Base-by-base conservation (phyloP, 2,888 invertebrate species). In the Phlogophora meticulosa region DNA sequence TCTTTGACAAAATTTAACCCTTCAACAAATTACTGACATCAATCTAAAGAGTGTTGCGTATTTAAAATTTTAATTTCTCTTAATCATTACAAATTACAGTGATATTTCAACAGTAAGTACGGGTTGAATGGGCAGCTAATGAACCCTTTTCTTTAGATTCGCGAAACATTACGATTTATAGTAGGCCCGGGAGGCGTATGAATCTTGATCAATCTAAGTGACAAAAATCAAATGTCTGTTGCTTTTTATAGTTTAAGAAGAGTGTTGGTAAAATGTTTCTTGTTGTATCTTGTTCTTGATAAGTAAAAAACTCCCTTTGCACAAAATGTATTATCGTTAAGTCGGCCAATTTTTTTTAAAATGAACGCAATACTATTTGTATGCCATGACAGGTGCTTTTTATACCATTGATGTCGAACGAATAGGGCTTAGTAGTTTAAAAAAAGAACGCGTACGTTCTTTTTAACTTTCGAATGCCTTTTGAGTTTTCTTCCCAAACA, bases 41-140 rank as follows among this genome's bases (percentile, higher is more conserved):
- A 17, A 60, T 52, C 15, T n/a, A 9, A 56, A 49, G 36, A 63
- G 4, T 59, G 32, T 49, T 36, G 24, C 20, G 17, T 43, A 60
- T 66, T 65, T 51, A 63, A 59, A 68, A 40, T 46, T 45, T 55
- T 68, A 68, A 72, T 70, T 53, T 32, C 42, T 28, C 53, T 11
- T 71, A 77, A 81, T 72, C 51, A 42, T 78, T 72, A 74, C 59
- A 76, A 78, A 82, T 80, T 57, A 36, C 59, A 4, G 22, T 52
- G 34, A 74, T 78, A 56, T 73, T 80, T 74, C 62, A 68, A 22
- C 49, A 36, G 24, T 63, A 69, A 77, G 67, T 77, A 58, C 34
- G 38, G 70, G 58, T 63, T 62, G 76, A 76, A 76, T 73, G 75
- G 70, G 61, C 66, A 76, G 34, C 40, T 70, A 81, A 81, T 75